phyloP scores from a whole-genome alignment of 37 sponge, comb jelly and placozoan species.

The Beroe ovata region DNA sequence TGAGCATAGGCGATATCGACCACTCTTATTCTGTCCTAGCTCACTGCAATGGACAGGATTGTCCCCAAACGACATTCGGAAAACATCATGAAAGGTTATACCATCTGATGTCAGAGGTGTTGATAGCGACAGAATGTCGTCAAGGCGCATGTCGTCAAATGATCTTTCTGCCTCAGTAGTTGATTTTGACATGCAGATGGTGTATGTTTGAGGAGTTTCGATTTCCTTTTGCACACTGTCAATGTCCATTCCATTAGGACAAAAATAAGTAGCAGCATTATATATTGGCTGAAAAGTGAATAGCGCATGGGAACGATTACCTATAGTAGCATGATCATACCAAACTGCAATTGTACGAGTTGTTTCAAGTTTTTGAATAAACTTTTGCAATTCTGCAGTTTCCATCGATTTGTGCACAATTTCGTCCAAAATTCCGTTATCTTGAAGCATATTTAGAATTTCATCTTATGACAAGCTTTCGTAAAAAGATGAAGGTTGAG shows the following conservation, averaged over 20 bases:
- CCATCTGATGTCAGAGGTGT: not conserved
- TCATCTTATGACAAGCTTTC: not conserved
- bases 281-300: constrained; percentile 1
- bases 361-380: not conserved
- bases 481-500: not conserved
- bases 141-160: constrained; percentile 11
- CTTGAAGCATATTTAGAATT: constrained; percentile 16
- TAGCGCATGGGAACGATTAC: not conserved
- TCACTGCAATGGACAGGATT: constrained; percentile 8
- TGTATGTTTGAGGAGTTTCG: not conserved
- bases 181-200: not conserved
- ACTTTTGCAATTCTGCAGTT: not conserved
- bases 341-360: not conserved
- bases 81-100: not conserved
- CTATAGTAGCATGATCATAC: constrained; percentile 25
- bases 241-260: not conserved
- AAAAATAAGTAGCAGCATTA: not conserved
- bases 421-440: not conserved
- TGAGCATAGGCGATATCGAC: constrained; percentile 5
- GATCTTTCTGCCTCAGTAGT: constrained; percentile 2
- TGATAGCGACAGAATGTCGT: not conserved
- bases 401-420: not conserved
- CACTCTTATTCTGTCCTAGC: not conserved
- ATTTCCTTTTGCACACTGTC: constrained; percentile 24
- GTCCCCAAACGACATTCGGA: not conserved